These are phyloP conservation scores for Pristionchus mayeri DNA, from an alignment of 2,888 invertebrate genomes.

Conservation along the genomic window DNA sequence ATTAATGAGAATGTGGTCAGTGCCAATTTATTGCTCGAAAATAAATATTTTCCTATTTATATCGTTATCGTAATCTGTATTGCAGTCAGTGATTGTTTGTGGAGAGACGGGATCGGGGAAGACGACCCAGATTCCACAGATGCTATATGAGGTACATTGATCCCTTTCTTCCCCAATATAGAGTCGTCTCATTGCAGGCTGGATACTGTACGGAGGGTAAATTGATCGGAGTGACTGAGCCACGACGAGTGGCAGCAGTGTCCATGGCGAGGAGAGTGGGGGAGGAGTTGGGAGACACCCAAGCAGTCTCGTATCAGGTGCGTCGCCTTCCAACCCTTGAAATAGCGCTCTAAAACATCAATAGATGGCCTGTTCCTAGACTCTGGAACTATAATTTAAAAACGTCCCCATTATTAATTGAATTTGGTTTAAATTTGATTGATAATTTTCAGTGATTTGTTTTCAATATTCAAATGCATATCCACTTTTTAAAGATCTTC, in stretches of 20 bases:
- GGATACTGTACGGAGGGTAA: conserved; percentile 79
- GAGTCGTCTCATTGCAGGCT: background rate
- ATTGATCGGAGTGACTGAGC: conserved; percentile 95
- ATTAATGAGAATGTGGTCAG: conserved; percentile 87
- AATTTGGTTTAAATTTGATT: background rate
- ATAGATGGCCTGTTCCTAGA: no score
- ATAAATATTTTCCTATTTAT: background rate
- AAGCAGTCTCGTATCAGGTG: conserved; percentile 87
- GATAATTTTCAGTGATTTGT: no score
- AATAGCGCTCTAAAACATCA: no score
- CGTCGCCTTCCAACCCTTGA: no score
- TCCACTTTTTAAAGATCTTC: no score
- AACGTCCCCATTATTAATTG: background rate
- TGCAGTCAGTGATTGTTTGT: conserved; percentile 83
- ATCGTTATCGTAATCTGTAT: background rate
- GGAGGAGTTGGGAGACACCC: conserved; percentile 87
- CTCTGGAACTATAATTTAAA: no score
- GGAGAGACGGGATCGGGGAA: conserved; percentile 98
- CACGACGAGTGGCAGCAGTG: conserved; percentile 96
- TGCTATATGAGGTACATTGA: conserved; percentile 96
- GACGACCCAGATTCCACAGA: conserved; percentile 98
- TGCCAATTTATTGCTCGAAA: background rate
- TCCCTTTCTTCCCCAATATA: conserved; percentile 77
- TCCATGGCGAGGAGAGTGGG: conserved; percentile 94
- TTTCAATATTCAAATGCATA: no score